Evolutionary conservation across 2,797 vertebrate genomes (phyloP), one percentile per base, ranked within the genome.

Genomic region (Petrocephalus schoutedeni): DNA sequence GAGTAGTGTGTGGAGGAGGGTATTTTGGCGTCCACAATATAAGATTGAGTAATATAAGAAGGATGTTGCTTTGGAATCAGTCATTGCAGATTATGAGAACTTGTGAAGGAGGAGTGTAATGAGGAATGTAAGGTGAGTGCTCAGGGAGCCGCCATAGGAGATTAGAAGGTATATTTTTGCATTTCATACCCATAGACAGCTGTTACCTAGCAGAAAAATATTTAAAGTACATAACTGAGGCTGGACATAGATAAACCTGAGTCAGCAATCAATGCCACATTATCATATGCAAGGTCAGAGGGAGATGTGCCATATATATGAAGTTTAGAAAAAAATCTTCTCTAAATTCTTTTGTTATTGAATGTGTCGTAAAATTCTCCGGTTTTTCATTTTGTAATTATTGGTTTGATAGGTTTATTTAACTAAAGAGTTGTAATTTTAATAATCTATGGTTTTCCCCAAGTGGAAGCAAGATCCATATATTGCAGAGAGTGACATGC

Each of bases 221-320:
- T 36, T 74, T 74, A 19, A 36, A 21, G 16, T 87, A 56, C 85
- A 36, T 36, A 71, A 71, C 16, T 71, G 67, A 36, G 32, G 67
- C 67, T 0, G 4, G 67, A 36, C 28, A 36, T 57, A 32, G 21
- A 32, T 36, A 85, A 32, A 53, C 84, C 36, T 53, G 23, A 56
- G 67, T 71, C 67, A 71, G 67, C 67, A 71, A 71, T 71, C 67
- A 71, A 71, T 71, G 67, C 67, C 67, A 16, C 67, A 71, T 71
- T 71, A 71, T 41, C 67, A 71, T 71, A 71, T 2, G 0, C 67
- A 71, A 71, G 67, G 67, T 36, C 67, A 71, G 32, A 71, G 32
- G 67, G 67, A 71, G 67, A 41, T 36, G 6, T 71, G 12, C 28
- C 16, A 71, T 36, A 36, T 36, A 71, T 36, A 36, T 36, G 10